phyloP scores from a whole-genome alignment of 1,140 invertebrate species.

The Drosophila yakuba region DNA sequence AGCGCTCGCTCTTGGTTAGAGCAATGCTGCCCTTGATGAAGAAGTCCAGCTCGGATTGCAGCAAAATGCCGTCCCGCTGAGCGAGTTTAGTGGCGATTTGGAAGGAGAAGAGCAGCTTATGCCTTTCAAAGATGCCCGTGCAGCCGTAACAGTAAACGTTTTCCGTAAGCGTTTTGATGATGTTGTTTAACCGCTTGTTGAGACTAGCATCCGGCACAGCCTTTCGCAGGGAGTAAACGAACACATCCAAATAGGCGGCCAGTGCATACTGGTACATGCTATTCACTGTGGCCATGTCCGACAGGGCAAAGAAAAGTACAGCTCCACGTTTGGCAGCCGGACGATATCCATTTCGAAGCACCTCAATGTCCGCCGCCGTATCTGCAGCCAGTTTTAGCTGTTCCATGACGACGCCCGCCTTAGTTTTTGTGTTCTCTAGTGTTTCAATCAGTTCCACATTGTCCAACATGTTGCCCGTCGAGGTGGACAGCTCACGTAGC shows the following conservation, averaged over 20 bases:
- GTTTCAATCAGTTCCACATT: constrained; percentile 94
- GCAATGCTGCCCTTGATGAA: constrained; percentile 94
- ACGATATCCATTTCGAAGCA: constrained; percentile 92
- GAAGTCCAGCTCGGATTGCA: constrained; percentile 92
- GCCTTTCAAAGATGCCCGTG: constrained; percentile 95
- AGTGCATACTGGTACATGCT: constrained; percentile 97
- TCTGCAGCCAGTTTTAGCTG: constrained; percentile 90
- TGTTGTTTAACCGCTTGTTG: constrained; percentile 90
- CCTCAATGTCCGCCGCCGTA: constrained; percentile 91
- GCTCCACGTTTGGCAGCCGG: constrained; percentile 93
- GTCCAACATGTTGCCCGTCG: constrained; percentile 95
- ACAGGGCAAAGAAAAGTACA: constrained; percentile 94
- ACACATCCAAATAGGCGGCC: constrained; percentile 91
- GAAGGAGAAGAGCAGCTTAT: constrained; percentile 95
- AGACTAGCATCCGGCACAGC: constrained; percentile 91
- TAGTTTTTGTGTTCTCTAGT: constrained; percentile 94
- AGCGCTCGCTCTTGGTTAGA: constrained; percentile 89
- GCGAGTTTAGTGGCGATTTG: constrained; percentile 94
- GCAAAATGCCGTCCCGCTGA: constrained; percentile 87
- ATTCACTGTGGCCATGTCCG: constrained; percentile 94
- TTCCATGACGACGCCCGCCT: constrained; percentile 90
- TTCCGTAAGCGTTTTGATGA: constrained; percentile 92
- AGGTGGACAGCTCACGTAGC: constrained; percentile 91
- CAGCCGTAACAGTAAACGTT: constrained; percentile 96
- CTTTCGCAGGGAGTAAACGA: constrained; percentile 91